Conservation (phyloP, 2,113 vertebrate genomes). For the Ceuthmochares aereus region DNA sequence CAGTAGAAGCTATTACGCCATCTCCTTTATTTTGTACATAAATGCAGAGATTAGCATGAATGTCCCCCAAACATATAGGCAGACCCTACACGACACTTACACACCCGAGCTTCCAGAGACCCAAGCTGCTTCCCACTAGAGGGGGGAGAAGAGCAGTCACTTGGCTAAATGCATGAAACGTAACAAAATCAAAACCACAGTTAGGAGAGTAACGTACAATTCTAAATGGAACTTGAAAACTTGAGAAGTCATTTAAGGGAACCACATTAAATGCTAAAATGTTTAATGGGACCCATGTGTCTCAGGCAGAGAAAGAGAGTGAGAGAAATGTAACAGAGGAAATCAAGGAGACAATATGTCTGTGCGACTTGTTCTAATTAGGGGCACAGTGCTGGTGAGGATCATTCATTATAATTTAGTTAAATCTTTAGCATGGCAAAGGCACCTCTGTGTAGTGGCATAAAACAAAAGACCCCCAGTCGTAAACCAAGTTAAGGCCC, state of each 20-base stretch:
- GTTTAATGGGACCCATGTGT: constrained; percentile 88
- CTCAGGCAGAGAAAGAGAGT: constrained; percentile 80
- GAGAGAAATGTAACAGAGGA: constrained; percentile 83
- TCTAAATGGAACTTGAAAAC: constrained; percentile 85
- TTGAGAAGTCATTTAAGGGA: constrained; percentile 86
- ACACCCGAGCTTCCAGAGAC: neutral
- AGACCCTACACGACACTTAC: rapidly evolving
- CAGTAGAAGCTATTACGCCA: neutral
- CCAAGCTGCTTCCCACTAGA: constrained; percentile 69
- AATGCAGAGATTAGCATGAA: neutral
- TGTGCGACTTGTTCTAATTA: constrained; percentile 87
- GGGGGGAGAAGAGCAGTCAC: constrained; percentile 72
- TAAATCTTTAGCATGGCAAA: constrained; percentile 77
- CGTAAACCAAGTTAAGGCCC: constrained; percentile 58
- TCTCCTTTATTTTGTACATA: neutral
- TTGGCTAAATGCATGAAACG: constrained; percentile 60
- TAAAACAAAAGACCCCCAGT: constrained; percentile 71
- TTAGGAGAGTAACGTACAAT: constrained; percentile 77
- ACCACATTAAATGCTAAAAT: constrained; percentile 86
- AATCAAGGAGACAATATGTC: constrained; percentile 87
- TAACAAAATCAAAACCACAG: constrained; percentile 78
- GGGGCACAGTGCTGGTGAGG: constrained; percentile 78
- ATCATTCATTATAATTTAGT: constrained; percentile 83
- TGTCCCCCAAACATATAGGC: neutral
- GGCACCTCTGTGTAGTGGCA: constrained; percentile 75